Percentiles rank a stretch among this genome's conserved stretches.
Conservation (phyloP, 2,888 invertebrate species). For the Conops quadrifasciatus region DNA sequence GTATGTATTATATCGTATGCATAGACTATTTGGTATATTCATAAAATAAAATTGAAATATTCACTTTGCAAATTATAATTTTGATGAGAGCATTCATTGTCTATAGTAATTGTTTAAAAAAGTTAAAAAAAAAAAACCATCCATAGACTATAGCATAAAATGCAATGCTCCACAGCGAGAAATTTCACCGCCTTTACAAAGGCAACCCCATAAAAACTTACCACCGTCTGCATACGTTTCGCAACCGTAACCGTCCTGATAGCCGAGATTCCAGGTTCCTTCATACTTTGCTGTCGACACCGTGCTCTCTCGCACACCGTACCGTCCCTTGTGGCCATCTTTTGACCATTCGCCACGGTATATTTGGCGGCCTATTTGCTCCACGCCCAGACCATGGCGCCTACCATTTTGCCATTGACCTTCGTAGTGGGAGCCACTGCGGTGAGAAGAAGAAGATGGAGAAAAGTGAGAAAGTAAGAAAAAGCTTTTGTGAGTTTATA, state of each 20-base stretch:
- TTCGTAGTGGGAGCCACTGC: slow-evolving; percentile 93
- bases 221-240: slow-evolving; percentile 99
- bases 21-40: not conserved
- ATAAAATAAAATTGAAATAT: slow-evolving; percentile 27
- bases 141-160: too few relatives aligned
- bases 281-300: slow-evolving; percentile 96
- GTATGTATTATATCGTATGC: too few relatives aligned
- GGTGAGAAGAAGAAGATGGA: slow-evolving; percentile 45
- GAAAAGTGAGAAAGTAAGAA: not conserved
- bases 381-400: slow-evolving; percentile 96
- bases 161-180: too few relatives aligned
- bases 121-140: too few relatives aligned
- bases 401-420: slow-evolving; percentile 99
- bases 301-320: slow-evolving; percentile 95
- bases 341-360: slow-evolving; percentile 97
- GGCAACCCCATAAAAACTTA: slow-evolving; percentile 68
- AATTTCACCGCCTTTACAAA: too few relatives aligned
- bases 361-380: slow-evolving; percentile 95
- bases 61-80: too few relatives aligned
- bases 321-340: slow-evolving; percentile 97
- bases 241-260: slow-evolving; percentile 99
- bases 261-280: slow-evolving; percentile 98
- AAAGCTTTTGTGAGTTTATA: not conserved
- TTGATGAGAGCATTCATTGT: too few relatives aligned
- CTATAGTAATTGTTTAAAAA: too few relatives aligned